phyloP scores from a whole-genome alignment of 2,113 vertebrate species.

The Micronycteris hirsuta region DNA sequence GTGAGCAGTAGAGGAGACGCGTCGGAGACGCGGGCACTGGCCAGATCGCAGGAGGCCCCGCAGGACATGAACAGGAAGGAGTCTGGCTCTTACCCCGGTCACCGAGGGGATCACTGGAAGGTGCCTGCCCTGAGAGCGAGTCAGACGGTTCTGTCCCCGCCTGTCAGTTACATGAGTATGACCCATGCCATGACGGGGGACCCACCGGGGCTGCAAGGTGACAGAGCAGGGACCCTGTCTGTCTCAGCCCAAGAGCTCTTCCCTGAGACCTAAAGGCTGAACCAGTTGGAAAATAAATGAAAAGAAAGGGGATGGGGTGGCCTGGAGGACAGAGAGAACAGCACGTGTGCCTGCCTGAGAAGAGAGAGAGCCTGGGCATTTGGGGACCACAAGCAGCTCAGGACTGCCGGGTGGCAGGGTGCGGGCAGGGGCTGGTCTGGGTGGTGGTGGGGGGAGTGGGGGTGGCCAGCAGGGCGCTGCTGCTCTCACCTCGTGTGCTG shows the following conservation, averaged over 20 bases:
- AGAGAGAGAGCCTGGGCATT: neutral
- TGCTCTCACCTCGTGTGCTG: neutral
- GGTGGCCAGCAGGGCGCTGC: neutral
- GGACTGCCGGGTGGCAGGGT: rapidly evolving
- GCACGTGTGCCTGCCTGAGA: neutral
- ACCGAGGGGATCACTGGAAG: neutral
- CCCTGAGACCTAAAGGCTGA: neutral
- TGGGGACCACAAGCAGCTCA: neutral
- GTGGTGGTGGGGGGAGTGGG: rapidly evolving
- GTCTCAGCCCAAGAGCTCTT: neutral
- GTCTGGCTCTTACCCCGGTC: neutral
- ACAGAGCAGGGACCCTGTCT: neutral
- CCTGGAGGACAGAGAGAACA: neutral
- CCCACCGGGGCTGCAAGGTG: neutral
- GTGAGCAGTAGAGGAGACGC: neutral
- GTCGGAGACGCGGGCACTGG: too few relatives aligned
- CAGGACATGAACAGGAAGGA: neutral
- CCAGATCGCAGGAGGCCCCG: neutral
- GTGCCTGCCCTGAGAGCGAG: neutral
- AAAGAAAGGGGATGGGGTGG: neutral
- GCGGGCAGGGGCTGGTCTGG: neutral
- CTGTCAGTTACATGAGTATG: neutral
- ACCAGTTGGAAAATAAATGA: neutral
- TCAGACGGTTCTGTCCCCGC: neutral
- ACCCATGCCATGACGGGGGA: rapidly evolving